phyloP scores from a whole-genome alignment of 2,888 invertebrate genomes.

The Mesoligia furuncula region DNA sequence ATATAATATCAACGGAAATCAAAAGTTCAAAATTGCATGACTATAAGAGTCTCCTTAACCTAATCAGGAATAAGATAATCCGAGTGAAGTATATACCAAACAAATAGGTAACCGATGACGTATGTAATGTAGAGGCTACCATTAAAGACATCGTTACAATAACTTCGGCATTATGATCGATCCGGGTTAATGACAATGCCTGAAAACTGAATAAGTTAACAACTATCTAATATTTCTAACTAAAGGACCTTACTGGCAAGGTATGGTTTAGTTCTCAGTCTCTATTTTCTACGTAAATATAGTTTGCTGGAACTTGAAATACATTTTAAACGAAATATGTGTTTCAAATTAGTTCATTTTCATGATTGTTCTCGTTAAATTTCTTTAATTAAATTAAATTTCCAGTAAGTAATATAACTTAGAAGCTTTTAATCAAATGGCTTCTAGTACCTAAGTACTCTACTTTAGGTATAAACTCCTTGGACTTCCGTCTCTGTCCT shows the following conservation, averaged over 20 bases:
- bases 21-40: background rate
- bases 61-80: background rate
- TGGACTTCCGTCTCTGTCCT: background rate
- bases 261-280: background rate
- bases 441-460: background rate
- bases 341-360: background rate
- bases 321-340: background rate
- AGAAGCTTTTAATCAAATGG: background rate
- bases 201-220: background rate
- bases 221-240: too few relatives aligned
- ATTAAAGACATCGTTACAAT: slow-evolving; percentile 3
- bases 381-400: background rate
- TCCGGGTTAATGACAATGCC: background rate
- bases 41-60: too few relatives aligned
- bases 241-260: too few relatives aligned
- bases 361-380: background rate
- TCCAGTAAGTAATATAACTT: background rate
- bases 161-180: background rate
- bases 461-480: background rate
- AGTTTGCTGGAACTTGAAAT: background rate
- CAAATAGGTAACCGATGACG: background rate
- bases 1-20: background rate
- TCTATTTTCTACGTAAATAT: background rate
- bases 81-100: background rate
- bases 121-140: slow-evolving; percentile 7